These are phyloP conservation scores for Cryptosula pallasiana DNA, from an alignment of 2,888 invertebrate species.

Conservation along the genomic window DNA sequence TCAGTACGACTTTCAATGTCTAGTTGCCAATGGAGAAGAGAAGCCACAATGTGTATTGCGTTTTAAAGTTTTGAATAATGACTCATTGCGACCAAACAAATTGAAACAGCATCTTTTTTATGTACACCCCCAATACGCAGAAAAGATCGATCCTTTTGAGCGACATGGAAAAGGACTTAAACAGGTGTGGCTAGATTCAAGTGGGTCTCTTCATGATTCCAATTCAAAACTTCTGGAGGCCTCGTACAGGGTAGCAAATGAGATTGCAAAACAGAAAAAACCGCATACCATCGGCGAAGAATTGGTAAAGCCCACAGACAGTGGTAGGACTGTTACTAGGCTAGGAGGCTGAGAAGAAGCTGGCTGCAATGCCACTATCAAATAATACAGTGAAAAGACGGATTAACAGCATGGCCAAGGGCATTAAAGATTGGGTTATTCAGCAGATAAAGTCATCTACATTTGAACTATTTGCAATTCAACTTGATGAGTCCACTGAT, in stretches of 20 bases:
- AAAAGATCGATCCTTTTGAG: too few relatives aligned
- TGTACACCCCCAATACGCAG: too few relatives aligned
- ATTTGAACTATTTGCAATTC: slow-evolving; percentile 2
- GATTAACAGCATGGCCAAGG: not conserved
- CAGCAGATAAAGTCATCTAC: slow-evolving; percentile 1
- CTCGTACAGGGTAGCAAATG: slow-evolving; percentile 12
- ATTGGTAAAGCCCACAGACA: slow-evolving; percentile 19
- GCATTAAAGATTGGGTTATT: slow-evolving; percentile 14
- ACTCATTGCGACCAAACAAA: too few relatives aligned
- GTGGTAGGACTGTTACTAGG: slow-evolving; percentile 1
- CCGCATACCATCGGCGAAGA: slow-evolving; percentile 2
- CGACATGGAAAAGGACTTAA: too few relatives aligned
- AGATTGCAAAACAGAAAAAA: slow-evolving; percentile 14
- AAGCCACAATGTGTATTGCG: too few relatives aligned
- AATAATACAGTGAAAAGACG: slow-evolving; percentile 14
- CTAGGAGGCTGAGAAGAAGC: slow-evolving; percentile 12
- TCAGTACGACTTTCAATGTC: too few relatives aligned
- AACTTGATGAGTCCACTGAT: slow-evolving; percentile 4
- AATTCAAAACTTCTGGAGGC: slow-evolving; percentile 11
- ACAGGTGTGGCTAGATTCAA: too few relatives aligned
- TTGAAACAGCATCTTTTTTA: too few relatives aligned
- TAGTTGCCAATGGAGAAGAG: too few relatives aligned
- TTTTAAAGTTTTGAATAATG: too few relatives aligned
- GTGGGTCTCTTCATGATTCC: too few relatives aligned
- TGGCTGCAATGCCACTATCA: not conserved